Evolutionary conservation across 2,888 invertebrate genomes (phyloP).

Genomic region (Nomada ruficornis): DNA sequence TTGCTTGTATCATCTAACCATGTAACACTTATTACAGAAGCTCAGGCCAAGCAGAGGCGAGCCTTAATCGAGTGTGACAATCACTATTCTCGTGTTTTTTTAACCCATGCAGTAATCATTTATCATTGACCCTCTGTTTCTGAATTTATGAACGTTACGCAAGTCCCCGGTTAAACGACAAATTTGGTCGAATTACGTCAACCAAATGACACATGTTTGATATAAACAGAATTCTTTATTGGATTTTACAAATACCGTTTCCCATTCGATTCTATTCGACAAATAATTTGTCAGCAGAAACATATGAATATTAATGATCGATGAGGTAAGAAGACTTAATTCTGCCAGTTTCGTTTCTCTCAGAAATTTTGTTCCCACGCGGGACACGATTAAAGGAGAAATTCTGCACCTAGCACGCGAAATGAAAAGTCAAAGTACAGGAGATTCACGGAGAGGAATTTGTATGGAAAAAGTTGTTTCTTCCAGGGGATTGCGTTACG

Average conservation of each 20-base stretch:
- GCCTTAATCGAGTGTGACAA: constrained; percentile 56
- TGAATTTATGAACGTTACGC: constrained; percentile 55
- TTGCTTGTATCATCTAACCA: constrained; percentile 44
- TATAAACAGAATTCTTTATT: not conserved
- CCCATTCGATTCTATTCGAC: too few species aligned
- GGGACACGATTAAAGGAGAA: too few species aligned
- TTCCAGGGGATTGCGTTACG: constrained; percentile 52
- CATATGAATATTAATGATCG: too few species aligned
- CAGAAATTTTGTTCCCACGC: too few species aligned
- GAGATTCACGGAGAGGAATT: too few species aligned
- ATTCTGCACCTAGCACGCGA: too few species aligned
- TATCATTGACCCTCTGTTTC: constrained; percentile 25
- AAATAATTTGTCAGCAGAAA: too few species aligned
- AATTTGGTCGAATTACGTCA: constrained; percentile 15
- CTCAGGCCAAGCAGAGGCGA: constrained; percentile 42
- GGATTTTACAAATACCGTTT: not conserved
- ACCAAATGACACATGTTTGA: not conserved
- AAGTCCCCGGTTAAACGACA: constrained; percentile 36
- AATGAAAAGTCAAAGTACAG: too few species aligned
- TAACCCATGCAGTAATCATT: constrained; percentile 41
- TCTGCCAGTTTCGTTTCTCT: too few species aligned
- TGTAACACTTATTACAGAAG: constrained; percentile 65
- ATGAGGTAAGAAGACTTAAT: too few species aligned
- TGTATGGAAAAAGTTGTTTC: constrained; percentile 18
- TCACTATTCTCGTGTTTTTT: constrained; percentile 20